These are phyloP conservation scores for Slavum lentiscoides DNA, from an alignment of 2,888 invertebrate species.

Conservation along the genomic window DNA sequence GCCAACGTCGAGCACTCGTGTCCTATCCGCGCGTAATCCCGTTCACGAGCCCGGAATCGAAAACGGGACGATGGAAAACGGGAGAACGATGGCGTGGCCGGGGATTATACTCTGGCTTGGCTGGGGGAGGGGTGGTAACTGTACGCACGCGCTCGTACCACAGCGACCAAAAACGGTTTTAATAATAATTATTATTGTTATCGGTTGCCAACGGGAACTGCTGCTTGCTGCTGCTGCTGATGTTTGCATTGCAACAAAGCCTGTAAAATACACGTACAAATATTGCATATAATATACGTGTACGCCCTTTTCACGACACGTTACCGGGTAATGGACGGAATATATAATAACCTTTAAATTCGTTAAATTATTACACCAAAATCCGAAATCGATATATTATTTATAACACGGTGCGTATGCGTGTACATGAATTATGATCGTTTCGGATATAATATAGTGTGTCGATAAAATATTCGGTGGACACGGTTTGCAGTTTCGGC, in stretches of 20 bases:
- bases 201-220: slow-evolving; percentile 1
- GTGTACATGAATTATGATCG: background rate
- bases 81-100: background rate
- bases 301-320: too few relatives aligned
- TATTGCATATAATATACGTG: background rate
- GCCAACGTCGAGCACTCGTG: too few relatives aligned
- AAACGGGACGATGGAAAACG: background rate
- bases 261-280: background rate
- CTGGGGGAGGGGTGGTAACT: background rate
- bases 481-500: too few relatives aligned
- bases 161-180: slow-evolving; percentile 1
- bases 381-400: too few relatives aligned
- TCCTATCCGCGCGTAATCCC: too few relatives aligned
- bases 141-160: background rate
- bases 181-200: slow-evolving; percentile 32
- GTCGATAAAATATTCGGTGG: too few relatives aligned
- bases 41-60: too few relatives aligned
- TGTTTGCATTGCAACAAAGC: slow-evolving; percentile 13
- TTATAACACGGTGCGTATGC: background rate
- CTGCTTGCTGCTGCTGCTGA: background rate
- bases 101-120: background rate
- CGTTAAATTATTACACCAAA: too few relatives aligned
- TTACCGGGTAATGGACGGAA: background rate
- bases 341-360: background rate
- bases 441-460: background rate